Evolutionary conservation across 2,888 invertebrate species (phyloP).

Genomic region (Drosophila histrio): DNA sequence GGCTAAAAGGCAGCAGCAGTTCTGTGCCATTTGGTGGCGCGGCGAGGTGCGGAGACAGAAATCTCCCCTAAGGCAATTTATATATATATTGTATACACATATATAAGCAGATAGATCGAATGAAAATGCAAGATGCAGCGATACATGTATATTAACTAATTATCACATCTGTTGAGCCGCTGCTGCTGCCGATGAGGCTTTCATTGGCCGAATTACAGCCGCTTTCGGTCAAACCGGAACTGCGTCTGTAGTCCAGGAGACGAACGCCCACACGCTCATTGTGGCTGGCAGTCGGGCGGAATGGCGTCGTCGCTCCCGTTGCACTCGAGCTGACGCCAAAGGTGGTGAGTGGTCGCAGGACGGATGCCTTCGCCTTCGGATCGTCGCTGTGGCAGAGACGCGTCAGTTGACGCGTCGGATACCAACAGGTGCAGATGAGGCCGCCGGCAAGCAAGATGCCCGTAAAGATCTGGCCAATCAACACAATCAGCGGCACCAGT

Average conservation of each 20-base stretch:
- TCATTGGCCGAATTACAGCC: constrained; percentile 50
- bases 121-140: constrained; percentile 38
- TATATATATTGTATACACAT: constrained; percentile 18
- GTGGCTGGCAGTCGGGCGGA: constrained; percentile 28
- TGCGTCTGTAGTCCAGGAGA: constrained; percentile 69
- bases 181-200: constrained; percentile 52
- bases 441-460: constrained; percentile 84
- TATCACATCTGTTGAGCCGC: constrained; percentile 66
- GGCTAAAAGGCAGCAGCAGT: constrained; percentile 17
- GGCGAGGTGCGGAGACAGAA: constrained; percentile 4
- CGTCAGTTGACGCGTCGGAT: constrained; percentile 77
- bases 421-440: constrained; percentile 81
- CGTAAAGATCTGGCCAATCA: constrained; percentile 85
- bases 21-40: constrained; percentile 3
- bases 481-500: constrained; percentile 85
- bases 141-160: constrained; percentile 61
- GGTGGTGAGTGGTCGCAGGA: constrained; percentile 65
- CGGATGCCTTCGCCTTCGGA: constrained; percentile 72
- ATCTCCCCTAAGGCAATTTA: constrained; percentile 24
- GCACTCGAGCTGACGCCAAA: constrained; percentile 29
- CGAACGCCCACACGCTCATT: constrained; percentile 66
- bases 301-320: constrained; percentile 3
- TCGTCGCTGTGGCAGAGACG: constrained; percentile 67
- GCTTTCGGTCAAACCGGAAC: constrained; percentile 40
- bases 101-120: constrained; percentile 21